Percentiles rank a stretch among this genome's conserved stretches.
These are phyloP conservation scores for Nesometra sesokonis DNA, from an alignment of 35 echinoderm and acorn worm species.

Conservation along the genomic window DNA sequence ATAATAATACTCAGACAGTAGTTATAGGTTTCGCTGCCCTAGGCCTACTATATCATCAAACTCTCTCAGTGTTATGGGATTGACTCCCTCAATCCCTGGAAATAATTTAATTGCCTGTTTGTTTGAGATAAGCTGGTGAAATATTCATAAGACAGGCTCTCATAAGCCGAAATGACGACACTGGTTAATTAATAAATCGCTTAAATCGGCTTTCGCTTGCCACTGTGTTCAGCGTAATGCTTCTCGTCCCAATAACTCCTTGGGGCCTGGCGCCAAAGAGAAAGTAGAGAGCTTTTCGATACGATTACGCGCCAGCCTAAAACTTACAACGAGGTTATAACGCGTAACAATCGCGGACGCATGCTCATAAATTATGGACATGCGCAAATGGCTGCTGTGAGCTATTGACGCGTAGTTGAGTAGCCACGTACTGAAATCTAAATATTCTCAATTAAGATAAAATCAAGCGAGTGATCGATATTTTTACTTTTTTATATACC, in stretches of 20 bases:
- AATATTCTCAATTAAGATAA: no score
- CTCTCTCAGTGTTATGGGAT: background rate
- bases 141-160: background rate
- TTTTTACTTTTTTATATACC: background rate
- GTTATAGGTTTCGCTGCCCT: background rate
- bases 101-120: background rate
- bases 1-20: background rate
- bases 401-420: no score
- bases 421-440: no score
- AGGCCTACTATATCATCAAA: background rate
- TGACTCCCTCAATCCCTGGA: background rate
- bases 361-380: no score
- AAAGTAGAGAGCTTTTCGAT: no score
- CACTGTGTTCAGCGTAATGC: background rate
- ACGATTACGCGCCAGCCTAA: no score
- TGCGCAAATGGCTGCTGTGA: no score
- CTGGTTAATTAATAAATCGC: background rate
- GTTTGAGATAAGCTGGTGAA: background rate
- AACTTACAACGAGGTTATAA: no score
- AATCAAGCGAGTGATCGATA: background rate
- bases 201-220: background rate
- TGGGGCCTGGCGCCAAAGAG: background rate
- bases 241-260: background rate
- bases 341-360: no score
- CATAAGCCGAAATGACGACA: background rate